A percentile compares a stretch with the other conserved stretches of the same genome.
phyloP scores from a whole-genome alignment of 2,113 vertebrate genomes.

The Hippocampus guttulatus region DNA sequence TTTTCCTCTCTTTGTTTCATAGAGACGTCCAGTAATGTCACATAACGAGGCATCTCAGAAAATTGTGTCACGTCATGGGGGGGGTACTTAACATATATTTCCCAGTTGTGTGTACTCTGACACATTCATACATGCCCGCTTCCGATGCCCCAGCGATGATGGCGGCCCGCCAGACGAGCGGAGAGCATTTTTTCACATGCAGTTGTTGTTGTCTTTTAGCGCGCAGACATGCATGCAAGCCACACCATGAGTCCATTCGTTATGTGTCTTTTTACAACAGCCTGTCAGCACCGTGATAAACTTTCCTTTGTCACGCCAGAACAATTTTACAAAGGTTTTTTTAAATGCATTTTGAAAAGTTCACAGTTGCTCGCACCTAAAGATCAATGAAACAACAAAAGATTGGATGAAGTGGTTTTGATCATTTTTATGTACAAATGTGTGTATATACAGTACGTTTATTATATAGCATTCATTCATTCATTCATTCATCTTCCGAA shows the following conservation, averaged over 20 bases:
- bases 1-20: no score
- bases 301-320: conserved; percentile 51
- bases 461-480: no score
- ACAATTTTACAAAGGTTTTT: neutral
- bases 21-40: no score
- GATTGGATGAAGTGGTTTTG: conserved; percentile 28
- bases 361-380: conserved; percentile 20
- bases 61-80: no score
- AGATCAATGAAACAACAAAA: conserved; percentile 34
- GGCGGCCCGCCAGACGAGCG: conserved; percentile 32
- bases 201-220: conserved; percentile 70
- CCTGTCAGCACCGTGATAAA: conserved; percentile 74
- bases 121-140: neutral
- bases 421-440: no score
- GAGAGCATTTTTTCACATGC: conserved; percentile 42
- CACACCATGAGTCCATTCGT: conserved; percentile 69
- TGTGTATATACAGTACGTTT: no score
- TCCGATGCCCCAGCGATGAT: conserved; percentile 20
- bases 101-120: neutral
- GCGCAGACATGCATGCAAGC: conserved; percentile 50
- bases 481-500: no score
- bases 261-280: conserved; percentile 68
- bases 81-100: neutral
- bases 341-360: conserved; percentile 7
- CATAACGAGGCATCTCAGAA: no score